Evolutionary conservation across 2,888 invertebrate genomes (phyloP).

Genomic region (Fissipunctia ypsillon): DNA sequence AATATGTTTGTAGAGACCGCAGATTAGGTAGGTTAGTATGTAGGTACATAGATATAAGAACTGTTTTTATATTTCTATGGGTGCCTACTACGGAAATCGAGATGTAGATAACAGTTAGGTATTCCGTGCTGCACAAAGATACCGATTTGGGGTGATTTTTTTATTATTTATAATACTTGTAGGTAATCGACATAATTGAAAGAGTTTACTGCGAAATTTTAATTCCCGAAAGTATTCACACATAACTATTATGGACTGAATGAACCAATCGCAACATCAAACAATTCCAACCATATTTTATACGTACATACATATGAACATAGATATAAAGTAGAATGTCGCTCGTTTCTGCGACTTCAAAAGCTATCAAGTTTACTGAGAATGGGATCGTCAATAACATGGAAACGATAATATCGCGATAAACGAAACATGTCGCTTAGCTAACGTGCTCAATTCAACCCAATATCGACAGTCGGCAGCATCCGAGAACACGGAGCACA

Average conservation of each 20-base stretch:
- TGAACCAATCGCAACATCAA: slow-evolving; percentile 22
- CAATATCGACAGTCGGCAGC: slow-evolving; percentile 48
- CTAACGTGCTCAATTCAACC: slow-evolving; percentile 41
- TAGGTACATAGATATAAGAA: too few relatives aligned
- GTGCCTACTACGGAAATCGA: slow-evolving; percentile 5
- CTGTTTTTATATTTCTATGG: too few relatives aligned
- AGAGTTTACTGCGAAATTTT: background rate
- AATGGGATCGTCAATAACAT: slow-evolving; percentile 57
- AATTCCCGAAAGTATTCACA: slow-evolving; percentile 8
- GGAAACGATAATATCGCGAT: slow-evolving; percentile 56
- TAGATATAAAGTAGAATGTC: slow-evolving; percentile 16
- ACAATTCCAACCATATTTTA: slow-evolving; percentile 1
- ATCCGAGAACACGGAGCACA: slow-evolving; percentile 44
- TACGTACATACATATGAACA: background rate
- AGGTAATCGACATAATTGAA: background rate
- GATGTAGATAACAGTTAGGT: slow-evolving; percentile 6
- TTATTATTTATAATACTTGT: background rate
- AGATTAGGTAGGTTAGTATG: too few relatives aligned
- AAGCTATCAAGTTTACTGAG: slow-evolving; percentile 58
- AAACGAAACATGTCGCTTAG: slow-evolving; percentile 58
- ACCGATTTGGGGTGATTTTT: background rate
- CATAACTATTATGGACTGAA: background rate
- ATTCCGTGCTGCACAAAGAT: background rate
- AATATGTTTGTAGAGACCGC: too few relatives aligned
- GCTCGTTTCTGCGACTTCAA: slow-evolving; percentile 35